Evolutionary conservation across 2,797 vertebrate species (phyloP).

Genomic region (Remorina albescens): DNA sequence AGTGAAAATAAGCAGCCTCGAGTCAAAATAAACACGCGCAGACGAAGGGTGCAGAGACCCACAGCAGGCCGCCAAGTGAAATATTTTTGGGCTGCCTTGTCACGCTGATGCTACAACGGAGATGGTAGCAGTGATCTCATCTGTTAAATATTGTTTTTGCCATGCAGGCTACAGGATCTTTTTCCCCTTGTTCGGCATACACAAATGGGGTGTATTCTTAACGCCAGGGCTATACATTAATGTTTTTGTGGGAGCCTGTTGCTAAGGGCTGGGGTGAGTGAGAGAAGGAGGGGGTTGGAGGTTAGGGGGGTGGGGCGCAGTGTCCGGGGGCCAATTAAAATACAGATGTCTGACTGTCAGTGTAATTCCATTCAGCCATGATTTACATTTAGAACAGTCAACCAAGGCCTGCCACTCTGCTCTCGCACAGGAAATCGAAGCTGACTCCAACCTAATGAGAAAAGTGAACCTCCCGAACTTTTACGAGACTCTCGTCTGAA

Average conservation of each 20-base stretch:
- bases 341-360: constrained; percentile 86
- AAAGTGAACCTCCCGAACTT: constrained; percentile 86
- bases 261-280: constrained; percentile 74
- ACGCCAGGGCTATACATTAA: constrained; percentile 68
- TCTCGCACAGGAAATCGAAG: constrained; percentile 84
- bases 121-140: constrained; percentile 83
- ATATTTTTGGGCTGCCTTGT: constrained; percentile 77
- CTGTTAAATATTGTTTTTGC: constrained; percentile 83
- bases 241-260: constrained; percentile 81
- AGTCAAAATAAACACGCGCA: constrained; percentile 79
- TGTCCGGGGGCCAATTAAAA: constrained; percentile 86
- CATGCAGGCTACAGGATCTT: constrained; percentile 54
- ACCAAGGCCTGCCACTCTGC: constrained; percentile 80
- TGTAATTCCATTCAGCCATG: constrained; percentile 86
- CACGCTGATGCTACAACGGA: constrained; percentile 75
- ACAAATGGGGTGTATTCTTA: constrained; percentile 68
- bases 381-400: constrained; percentile 86
- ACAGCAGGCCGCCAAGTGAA: constrained; percentile 76
- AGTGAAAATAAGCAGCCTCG: constrained; percentile 80
- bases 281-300: constrained; percentile 46
- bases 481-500: constrained; percentile 79
- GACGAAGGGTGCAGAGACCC: constrained; percentile 50
- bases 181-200: constrained; percentile 61
- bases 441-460: constrained; percentile 86
- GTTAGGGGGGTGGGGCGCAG: constrained; percentile 26